Evolutionary conservation across 1,140 invertebrate species (phyloP).

Genomic region (Bombus ignitus): DNA sequence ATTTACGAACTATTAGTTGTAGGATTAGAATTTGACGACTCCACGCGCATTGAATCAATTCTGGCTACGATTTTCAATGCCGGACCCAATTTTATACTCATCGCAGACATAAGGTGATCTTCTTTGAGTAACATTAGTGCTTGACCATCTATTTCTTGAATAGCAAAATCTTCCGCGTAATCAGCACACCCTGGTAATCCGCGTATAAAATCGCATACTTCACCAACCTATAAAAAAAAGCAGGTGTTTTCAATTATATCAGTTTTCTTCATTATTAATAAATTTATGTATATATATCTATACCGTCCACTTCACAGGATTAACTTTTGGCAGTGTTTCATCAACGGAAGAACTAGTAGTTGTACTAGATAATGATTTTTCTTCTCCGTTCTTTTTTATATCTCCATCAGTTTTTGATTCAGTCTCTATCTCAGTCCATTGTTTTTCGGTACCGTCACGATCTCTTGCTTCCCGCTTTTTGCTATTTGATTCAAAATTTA

Average conservation of each 20-base stretch:
- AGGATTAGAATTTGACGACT: conserved; percentile 77
- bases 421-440: conserved; percentile 78
- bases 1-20: conserved; percentile 74
- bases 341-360: conserved; percentile 81
- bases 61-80: conserved; percentile 96
- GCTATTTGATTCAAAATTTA: conserved; percentile 56
- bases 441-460: conserved; percentile 74
- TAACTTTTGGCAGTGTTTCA: conserved; percentile 83
- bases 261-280: neutral
- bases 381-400: conserved; percentile 82
- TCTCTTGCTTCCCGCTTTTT: conserved; percentile 80
- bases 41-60: conserved; percentile 90
- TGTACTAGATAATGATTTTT: conserved; percentile 80
- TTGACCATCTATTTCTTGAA: conserved; percentile 98
- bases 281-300: conserved; percentile 48
- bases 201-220: conserved; percentile 93
- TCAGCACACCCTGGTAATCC: conserved; percentile 93
- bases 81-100: conserved; percentile 97
- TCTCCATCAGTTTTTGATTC: conserved; percentile 77
- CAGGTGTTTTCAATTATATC: neutral
- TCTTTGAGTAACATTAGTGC: conserved; percentile 96
- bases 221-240: conserved; percentile 83
- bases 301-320: conserved; percentile 90
- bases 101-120: conserved; percentile 96
- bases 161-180: conserved; percentile 97